Evolutionary conservation across 2,888 invertebrate genomes (phyloP), one percentile per base, ranked within the genome.

Genomic region (Dilophus febrilis): DNA sequence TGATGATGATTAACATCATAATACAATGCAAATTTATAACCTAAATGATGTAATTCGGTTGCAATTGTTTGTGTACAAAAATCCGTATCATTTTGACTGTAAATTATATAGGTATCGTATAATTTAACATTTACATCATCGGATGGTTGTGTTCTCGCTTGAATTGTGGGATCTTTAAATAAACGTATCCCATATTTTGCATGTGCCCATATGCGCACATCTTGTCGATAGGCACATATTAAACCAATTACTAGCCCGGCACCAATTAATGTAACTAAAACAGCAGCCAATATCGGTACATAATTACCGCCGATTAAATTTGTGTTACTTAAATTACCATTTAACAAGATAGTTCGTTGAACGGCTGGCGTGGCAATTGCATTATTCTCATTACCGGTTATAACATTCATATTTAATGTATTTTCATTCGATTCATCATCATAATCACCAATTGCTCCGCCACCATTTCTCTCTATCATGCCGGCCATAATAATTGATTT

Each of bases 21-120:
- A 70, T 64, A 78, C 48, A 79, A 64, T 53, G 77, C 78, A 44
- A 88, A 65, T 45, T 64, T 62, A 48, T 66, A 66, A 43, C 68
- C 68, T 46, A 59, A 58, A 53, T 77, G 79, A 60, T 86, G 85
- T 45, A 87, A 60, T 54, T 82, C 81, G 51, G 58, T 77, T 65
- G 65, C 84, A 53, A 67, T 77, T 60, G 66, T 77, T 61, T 64
- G 74, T 58, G 59, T 78, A 67, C 72, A 72, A 53, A 68, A 77
- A 68, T 66, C 78, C 61, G 68, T 82, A 70, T 87, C 86, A 49
- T 79, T 72, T 49, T 76, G 74, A 59, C 82, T 81, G 66, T 88
- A 90, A 45, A 85, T 77, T 56, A 90, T 73, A 65, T 88, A 90
- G 43, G 85, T 86, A 59, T 90, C 88, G 62, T 82, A 87, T 10